Evolutionary conservation across 1,140 invertebrate genomes (phyloP).

Genomic region (Hesperophylax magnus): DNA sequence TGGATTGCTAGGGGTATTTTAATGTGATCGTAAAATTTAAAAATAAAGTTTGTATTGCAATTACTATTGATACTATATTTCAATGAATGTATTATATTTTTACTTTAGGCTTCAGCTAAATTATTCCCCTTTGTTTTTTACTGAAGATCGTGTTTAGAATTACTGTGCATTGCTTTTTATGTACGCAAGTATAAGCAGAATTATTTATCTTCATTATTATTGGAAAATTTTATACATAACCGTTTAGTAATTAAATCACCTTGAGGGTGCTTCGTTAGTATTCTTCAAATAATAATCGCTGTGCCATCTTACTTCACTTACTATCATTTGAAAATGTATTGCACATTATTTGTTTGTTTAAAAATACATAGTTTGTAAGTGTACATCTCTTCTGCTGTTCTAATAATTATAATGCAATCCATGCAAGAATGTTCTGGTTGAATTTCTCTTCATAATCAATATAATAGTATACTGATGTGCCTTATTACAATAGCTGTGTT

Average conservation of each 20-base stretch:
- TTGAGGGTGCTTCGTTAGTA: too few relatives aligned
- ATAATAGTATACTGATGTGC: conserved; percentile 39
- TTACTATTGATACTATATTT: too few relatives aligned
- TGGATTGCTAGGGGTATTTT: background rate
- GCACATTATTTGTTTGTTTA: too few relatives aligned
- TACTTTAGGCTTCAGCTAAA: too few relatives aligned
- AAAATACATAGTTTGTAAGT: conserved; percentile 6
- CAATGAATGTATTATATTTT: too few relatives aligned
- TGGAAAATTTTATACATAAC: background rate
- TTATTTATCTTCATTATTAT: background rate
- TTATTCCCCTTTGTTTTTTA: too few relatives aligned
- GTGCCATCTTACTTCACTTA: too few relatives aligned
- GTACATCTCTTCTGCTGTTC: conserved; percentile 28
- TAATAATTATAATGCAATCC: background rate
- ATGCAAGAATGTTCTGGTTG: background rate
- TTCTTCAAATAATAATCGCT: too few relatives aligned
- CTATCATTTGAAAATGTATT: too few relatives aligned
- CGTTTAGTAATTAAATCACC: too few relatives aligned
- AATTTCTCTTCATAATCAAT: conserved; percentile 27
- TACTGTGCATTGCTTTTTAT: background rate
- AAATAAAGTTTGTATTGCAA: background rate
- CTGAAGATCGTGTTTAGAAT: background rate
- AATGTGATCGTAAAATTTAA: background rate
- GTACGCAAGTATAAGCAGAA: background rate
- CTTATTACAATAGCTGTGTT: conserved; percentile 40